A percentile compares a stretch with the other conserved stretches of the same genome.
Evolutionary conservation across 2,888 invertebrate genomes (phyloP).

Genomic region (Watsonalla binaria): DNA sequence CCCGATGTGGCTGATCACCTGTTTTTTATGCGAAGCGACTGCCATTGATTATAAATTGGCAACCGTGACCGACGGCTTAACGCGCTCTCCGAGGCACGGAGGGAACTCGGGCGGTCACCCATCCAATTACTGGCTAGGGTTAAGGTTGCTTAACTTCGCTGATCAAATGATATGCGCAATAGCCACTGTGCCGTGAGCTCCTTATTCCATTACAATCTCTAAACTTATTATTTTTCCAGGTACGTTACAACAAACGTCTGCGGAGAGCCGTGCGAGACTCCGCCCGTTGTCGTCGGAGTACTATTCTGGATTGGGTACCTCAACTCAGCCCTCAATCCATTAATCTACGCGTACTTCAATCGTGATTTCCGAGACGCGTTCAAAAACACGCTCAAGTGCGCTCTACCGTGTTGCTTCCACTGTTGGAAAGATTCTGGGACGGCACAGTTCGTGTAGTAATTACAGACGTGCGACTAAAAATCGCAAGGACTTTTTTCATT

Average conservation of each 20-base stretch:
- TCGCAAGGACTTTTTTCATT: conserved; percentile 9
- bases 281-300: conserved; percentile 90
- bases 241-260: conserved; percentile 91
- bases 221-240: conserved; percentile 70
- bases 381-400: conserved; percentile 92
- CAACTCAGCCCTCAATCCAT: conserved; percentile 95
- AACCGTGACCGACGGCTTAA: no score
- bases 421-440: conserved; percentile 84
- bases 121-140: no score
- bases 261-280: conserved; percentile 89
- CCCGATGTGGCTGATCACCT: no score
- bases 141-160: no score
- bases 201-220: not conserved
- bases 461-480: conserved; percentile 29
- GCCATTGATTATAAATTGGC: no score
- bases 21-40: no score
- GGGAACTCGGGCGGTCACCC: no score
- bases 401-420: conserved; percentile 88
- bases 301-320: conserved; percentile 99
- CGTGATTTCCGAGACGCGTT: conserved; percentile 98
- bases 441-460: conserved; percentile 76
- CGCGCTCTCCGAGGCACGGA: no score
- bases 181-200: no score
- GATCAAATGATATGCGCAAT: no score
- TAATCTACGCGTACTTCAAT: conserved; percentile 97